phyloP scores from a whole-genome alignment of 2,888 invertebrate species.

The Antheraea assamensis region DNA sequence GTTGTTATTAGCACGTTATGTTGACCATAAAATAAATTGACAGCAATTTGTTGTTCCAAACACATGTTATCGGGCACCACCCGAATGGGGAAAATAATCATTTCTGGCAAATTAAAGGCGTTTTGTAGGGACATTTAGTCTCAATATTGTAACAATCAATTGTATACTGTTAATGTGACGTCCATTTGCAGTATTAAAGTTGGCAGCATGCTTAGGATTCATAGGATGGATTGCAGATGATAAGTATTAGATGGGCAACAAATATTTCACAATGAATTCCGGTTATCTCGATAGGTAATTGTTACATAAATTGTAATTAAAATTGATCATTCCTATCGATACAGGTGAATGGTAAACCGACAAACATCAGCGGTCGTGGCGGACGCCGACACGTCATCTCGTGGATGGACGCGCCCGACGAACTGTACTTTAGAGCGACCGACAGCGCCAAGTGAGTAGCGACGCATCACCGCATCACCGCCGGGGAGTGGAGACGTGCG shows the following conservation, averaged over 20 bases:
- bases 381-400: conserved; percentile 96
- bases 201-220: too few relatives aligned
- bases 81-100: too few relatives aligned
- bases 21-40: too few relatives aligned
- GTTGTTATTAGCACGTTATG: neutral
- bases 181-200: too few relatives aligned
- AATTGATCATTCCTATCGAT: neutral
- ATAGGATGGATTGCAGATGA: too few relatives aligned
- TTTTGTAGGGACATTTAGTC: too few relatives aligned
- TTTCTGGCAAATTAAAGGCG: too few relatives aligned
- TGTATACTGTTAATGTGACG: too few relatives aligned
- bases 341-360: conserved; percentile 91
- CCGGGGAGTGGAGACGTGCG: neutral
- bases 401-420: conserved; percentile 99
- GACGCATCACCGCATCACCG: too few relatives aligned
- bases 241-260: too few relatives aligned
- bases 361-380: conserved; percentile 89
- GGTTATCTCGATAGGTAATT: neutral
- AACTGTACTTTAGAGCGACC: conserved; percentile 97
- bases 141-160: too few relatives aligned
- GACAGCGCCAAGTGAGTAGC: conserved; percentile 92
- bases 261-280: too few relatives aligned
- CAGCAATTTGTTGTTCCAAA: neutral
- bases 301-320: neutral
- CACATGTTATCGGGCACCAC: neutral